Base-by-base conservation (phyloP, 1,140 invertebrate species). In the Laodelphax striatellus region DNA sequence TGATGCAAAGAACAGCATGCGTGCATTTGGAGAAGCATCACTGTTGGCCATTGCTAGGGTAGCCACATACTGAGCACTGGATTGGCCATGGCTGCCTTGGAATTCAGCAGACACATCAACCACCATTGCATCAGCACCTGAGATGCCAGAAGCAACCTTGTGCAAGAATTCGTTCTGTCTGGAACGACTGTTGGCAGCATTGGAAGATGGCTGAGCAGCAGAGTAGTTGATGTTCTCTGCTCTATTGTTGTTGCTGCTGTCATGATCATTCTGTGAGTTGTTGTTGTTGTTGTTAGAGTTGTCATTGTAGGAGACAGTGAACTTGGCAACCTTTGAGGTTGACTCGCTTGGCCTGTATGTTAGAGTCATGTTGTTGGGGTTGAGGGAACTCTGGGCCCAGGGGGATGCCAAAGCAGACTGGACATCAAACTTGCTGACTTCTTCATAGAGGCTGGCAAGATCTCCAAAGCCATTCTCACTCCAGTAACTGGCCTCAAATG, bases 81-180 rank as follows among this genome's bases (percentile, higher is more conserved):
- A 67, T 13, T 74, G 63, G 13, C 76, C 77, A 38, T 38, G 34
- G 10, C 10, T 38, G 34, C 10, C 34, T 44, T 75, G 69, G 53
- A 83, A 76, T 58, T 76, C 62, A 2, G 79, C 65, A 31, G 73
- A 71, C 2, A 80, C 14, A 63, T 84, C 81, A 2, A 79, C 8
- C 1, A 78, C 75, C 42, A 68, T 56, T 1, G 77, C 75, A 34
- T 66, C 72, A 44, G 75, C 74, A 38, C 64, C 66, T 67, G 62
- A 28, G 28, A 85, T 79, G 43, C 77, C 78, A 50, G 73, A 63
- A 6, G 69, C 66, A 21, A 73, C 76, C 44, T 76, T 75, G 55
- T 77, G 68, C 1, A 78, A 58, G 22, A 83, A 68, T 62, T 81
- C 67, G 31, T 78, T 58, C 42, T 75, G 75, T 42, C 82, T 75